A percentile compares a stretch with the other conserved stretches of the same genome.
Evolutionary conservation across 1,140 invertebrate species (phyloP).

Genomic region (Ceratosolen solmsi): DNA sequence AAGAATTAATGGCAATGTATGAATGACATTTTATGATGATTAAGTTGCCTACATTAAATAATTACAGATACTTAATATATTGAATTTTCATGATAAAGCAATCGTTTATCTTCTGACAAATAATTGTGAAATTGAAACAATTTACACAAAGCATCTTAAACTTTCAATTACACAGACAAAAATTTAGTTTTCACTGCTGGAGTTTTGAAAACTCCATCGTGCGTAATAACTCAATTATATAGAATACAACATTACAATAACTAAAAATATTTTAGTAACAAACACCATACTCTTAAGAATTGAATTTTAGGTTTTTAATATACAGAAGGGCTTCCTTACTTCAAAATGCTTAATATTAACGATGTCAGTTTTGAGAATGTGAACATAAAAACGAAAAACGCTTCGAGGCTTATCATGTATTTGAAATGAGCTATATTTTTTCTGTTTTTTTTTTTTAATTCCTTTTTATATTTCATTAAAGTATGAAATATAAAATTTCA

Average conservation of each 20-base stretch:
- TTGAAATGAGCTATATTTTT: not conserved
- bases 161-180: no score
- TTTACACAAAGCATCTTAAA: no score
- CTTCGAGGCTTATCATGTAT: constrained; percentile 9
- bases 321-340: not conserved
- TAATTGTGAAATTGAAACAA: no score
- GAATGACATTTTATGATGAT: no score
- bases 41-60: no score
- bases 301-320: not conserved
- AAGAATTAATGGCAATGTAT: no score
- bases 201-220: not conserved
- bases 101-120: no score
- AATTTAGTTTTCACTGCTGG: no score
- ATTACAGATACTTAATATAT: no score
- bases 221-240: not conserved
- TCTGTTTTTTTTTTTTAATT: not conserved
- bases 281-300: not conserved
- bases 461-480: not conserved
- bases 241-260: not conserved
- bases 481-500: not conserved
- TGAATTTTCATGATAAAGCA: no score
- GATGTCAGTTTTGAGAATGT: constrained; percentile 12
- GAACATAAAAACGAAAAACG: not conserved
- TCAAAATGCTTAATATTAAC: constrained; percentile 3
- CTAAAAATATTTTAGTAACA: not conserved